Percentiles rank a stretch among this genome's conserved stretches.
Evolutionary conservation across 2,888 invertebrate genomes (phyloP).

Genomic region (Hyposoter didymator): DNA sequence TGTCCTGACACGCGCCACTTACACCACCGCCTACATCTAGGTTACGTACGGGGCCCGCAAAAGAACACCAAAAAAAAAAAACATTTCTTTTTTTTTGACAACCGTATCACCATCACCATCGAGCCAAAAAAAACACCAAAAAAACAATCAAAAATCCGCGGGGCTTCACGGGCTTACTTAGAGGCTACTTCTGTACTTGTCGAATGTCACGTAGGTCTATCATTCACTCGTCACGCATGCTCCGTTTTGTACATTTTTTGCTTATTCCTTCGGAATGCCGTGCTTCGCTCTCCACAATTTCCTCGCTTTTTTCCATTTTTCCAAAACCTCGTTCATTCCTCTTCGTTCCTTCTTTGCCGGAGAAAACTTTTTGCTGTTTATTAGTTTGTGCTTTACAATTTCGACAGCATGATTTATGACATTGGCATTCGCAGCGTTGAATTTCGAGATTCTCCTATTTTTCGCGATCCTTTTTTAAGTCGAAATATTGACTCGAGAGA

Average conservation of each 20-base stretch:
- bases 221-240: slow-evolving; percentile 77
- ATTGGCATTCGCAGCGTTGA: neutral
- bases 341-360: neutral
- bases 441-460: neutral
- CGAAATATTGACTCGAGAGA: neutral
- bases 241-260: slow-evolving; percentile 54
- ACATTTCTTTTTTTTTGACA: slow-evolving; percentile 46
- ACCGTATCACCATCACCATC: slow-evolving; percentile 73
- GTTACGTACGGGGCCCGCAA: slow-evolving; percentile 73
- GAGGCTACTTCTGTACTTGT: slow-evolving; percentile 80
- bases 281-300: slow-evolving; percentile 2
- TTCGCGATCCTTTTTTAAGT: neutral
- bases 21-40: slow-evolving; percentile 83
- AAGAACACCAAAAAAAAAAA: slow-evolving; percentile 50
- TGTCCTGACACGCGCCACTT: slow-evolving; percentile 82
- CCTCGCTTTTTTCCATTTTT: neutral
- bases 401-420: neutral
- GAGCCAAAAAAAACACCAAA: slow-evolving; percentile 71
- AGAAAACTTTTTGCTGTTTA: neutral
- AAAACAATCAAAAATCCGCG: slow-evolving; percentile 64
- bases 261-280: slow-evolving; percentile 1
- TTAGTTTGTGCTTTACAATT: neutral
- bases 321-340: neutral
- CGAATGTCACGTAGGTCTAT: slow-evolving; percentile 82
- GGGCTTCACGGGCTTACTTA: slow-evolving; percentile 80